Base-by-base conservation (phyloP, 2,113 vertebrate species). In the Dasyornis broadbenti region DNA sequence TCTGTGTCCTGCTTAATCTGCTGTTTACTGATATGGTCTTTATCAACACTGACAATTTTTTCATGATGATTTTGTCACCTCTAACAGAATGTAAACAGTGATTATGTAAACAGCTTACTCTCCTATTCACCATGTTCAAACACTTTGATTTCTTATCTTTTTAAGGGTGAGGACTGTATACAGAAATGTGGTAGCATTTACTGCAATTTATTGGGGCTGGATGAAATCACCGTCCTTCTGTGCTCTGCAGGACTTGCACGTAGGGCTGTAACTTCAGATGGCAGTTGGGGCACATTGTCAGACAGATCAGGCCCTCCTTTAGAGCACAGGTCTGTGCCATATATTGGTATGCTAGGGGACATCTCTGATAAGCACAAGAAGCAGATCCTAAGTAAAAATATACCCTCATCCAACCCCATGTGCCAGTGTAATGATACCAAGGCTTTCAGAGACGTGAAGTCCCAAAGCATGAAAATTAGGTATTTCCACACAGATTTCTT, bases 1-100 rank as follows among this genome's bases (percentile, higher is more conserved):
- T 93, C 92, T 54, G 65, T 90, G 94, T 95, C 88, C 77, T 95
- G 63, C 88, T 92, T 94, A 89, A 96, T 89, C 92, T 95, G 83
- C 83, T 95, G 65, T 93, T 96, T 95, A 95, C 88, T 89, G 94
- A 93, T 95, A 86, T 9, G 69, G 77, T 86, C 77, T 93, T 92
- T 90, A 93, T 95, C 90, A 93, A 79, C 63, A 89, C 44, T 82
- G 87, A 80, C 91, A 79, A 45, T 44, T 86, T 86, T 94, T 90
- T 54, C 37, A 7, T 52, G 50, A 92, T 63, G 64, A 60, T 95
- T 96, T 93, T 96, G 85, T 92, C 92, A 95, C 88, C 82, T 86
- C 71, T 90, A 90, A 80, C 68, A 94, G 88, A 96, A 96, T 90
- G 82, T 80, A 86, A 96, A 95, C 75, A 96, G 79, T 63, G 92